A percentile compares a stretch with the other conserved stretches of the same genome.
These are phyloP conservation scores for Pocillopora grandis DNA, from an alignment of 92 coral and sea anemone genomes.

Conservation along the genomic window DNA sequence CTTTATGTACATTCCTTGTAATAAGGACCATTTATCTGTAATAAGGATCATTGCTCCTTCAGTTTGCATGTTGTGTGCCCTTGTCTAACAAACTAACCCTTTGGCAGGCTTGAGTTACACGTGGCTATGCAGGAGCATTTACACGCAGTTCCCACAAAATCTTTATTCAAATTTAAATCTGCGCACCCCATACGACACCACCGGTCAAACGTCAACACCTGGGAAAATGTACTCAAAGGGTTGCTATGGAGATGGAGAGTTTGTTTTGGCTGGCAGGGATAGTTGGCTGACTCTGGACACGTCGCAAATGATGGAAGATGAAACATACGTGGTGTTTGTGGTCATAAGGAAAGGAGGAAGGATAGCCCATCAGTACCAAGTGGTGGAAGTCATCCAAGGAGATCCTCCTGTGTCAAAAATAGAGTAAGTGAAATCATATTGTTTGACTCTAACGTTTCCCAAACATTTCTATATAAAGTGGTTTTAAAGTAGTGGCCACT, in stretches of 20 bases:
- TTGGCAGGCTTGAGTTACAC: constrained; percentile 47
- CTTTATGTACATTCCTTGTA: too few relatives aligned
- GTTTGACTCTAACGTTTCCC: not conserved
- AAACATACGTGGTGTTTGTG: constrained; percentile 40
- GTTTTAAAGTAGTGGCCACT: too few relatives aligned
- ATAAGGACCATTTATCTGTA: too few relatives aligned
- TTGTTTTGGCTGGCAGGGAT: constrained; percentile 19
- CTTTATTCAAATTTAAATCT: constrained; percentile 9
- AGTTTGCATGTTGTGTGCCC: too few relatives aligned
- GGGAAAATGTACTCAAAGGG: constrained; percentile 22
- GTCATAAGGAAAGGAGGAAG: constrained; percentile 48
- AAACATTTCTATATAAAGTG: too few relatives aligned
- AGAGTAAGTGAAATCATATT: constrained; percentile 30
- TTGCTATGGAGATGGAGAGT: constrained; percentile 53
- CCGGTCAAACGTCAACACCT: not conserved
- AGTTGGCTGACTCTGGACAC: constrained; percentile 31
- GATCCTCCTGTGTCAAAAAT: constrained; percentile 51
- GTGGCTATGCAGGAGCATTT: constrained; percentile 48
- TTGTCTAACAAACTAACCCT: too few relatives aligned
- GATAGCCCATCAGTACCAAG: constrained; percentile 39
- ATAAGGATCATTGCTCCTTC: too few relatives aligned
- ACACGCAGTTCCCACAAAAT: constrained; percentile 31
- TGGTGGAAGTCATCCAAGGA: constrained; percentile 51
- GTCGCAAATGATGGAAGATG: constrained; percentile 38
- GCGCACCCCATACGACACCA: constrained; percentile 20